phyloP scores from a whole-genome alignment of 2,113 vertebrate species.

The Actinemys pallida region DNA sequence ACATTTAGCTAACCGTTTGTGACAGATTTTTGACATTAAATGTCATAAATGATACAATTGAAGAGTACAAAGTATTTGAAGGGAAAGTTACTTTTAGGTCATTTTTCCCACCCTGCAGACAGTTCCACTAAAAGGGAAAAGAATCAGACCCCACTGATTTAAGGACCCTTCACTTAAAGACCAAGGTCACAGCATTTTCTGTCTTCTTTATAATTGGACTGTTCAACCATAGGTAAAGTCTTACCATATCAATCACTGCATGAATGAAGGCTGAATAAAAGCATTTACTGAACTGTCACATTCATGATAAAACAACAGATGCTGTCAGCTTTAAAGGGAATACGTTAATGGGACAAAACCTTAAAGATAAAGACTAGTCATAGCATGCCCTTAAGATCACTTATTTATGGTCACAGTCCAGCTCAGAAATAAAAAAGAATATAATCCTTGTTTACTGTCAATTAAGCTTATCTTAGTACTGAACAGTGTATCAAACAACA shows the following conservation, averaged over 20 bases:
- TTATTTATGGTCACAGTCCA: conserved; percentile 1
- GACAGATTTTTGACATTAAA: background rate
- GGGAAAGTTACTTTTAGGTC: background rate
- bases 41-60: background rate
- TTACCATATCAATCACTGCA: background rate
- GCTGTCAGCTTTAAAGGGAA: conserved; percentile 29
- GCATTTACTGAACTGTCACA: conserved; percentile 43
- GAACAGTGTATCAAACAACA: background rate
- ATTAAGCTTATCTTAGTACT: background rate
- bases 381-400: conserved; percentile 4
- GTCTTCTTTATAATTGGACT: background rate
- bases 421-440: background rate
- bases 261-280: conserved; percentile 28
- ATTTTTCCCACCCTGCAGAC: background rate
- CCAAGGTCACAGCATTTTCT: conserved; percentile 16
- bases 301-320: conserved; percentile 36
- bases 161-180: conserved; percentile 44
- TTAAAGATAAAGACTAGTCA: conserved; percentile 37
- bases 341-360: background rate
- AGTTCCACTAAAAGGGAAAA: background rate
- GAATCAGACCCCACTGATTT: conserved; percentile 17
- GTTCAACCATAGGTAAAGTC: conserved; percentile 6
- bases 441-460: conserved; percentile 26
- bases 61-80: background rate
- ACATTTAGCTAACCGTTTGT: background rate